Conservation (phyloP, 2,888 invertebrate species). For the Dione vanillae region DNA sequence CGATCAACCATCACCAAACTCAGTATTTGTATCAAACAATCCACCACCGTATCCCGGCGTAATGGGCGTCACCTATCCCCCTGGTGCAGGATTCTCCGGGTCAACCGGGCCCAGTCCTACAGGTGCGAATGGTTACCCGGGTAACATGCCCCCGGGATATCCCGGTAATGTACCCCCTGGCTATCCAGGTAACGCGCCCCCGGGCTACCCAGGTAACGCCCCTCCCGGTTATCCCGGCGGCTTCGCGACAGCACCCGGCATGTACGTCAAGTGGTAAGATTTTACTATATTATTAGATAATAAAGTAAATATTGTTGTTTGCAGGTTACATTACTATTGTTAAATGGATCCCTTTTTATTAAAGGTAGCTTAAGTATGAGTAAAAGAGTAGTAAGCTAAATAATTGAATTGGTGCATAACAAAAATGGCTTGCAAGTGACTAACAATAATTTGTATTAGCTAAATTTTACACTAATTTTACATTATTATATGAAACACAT, state of each 20-base stretch:
- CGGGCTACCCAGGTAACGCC: constrained; percentile 50
- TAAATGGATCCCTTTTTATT: constrained; percentile 30
- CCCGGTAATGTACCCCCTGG: constrained; percentile 55
- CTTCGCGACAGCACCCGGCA: constrained; percentile 52
- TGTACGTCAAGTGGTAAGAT: constrained; percentile 73
- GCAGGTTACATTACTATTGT: constrained; percentile 36
- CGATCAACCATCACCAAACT: constrained; percentile 89
- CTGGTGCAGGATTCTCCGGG: constrained; percentile 63
- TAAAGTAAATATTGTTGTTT: constrained; percentile 39
- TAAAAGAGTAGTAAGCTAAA: constrained; percentile 3
- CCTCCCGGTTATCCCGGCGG: constrained; percentile 62
- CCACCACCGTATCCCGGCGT: constrained; percentile 98
- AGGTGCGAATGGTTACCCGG: constrained; percentile 54
- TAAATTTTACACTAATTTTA: not conserved
- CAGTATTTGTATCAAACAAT: constrained; percentile 94
- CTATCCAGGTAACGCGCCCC: constrained; percentile 54
- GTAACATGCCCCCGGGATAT: constrained; percentile 46
- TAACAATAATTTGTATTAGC: not conserved
- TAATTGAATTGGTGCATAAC: not conserved
- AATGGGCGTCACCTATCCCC: constrained; percentile 62
- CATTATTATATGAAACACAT: not conserved
- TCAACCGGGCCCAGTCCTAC: constrained; percentile 53
- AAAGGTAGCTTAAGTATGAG: constrained; percentile 14
- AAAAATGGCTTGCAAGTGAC: not conserved
- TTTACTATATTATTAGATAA: constrained; percentile 12